These are phyloP conservation scores for Nasonia longicornis DNA, from an alignment of 1,140 invertebrate genomes.

Conservation along the genomic window DNA sequence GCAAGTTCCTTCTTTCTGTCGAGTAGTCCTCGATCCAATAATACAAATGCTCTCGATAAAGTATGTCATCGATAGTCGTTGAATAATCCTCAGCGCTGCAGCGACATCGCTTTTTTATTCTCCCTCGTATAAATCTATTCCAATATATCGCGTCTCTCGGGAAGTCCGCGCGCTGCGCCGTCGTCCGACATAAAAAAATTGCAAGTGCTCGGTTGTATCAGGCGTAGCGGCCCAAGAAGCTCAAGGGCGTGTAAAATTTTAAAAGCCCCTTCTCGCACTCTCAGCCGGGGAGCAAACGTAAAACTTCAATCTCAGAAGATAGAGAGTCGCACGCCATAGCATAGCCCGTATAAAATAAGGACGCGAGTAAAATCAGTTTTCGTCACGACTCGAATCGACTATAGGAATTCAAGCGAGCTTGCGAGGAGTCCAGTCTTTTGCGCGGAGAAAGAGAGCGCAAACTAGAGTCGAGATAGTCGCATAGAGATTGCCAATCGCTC, in stretches of 20 bases:
- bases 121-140: background rate
- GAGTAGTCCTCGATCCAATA: too few relatives aligned
- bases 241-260: conserved; percentile 32
- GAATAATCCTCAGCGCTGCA: conserved; percentile 9
- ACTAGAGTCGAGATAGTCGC: background rate
- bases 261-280: conserved; percentile 5
- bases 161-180: background rate
- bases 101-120: conserved; percentile 5
- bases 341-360: conserved; percentile 13
- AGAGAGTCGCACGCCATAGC: background rate
- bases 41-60: background rate
- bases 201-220: conserved; percentile 12
- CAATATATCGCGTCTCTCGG: conserved; percentile 1
- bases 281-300: conserved; percentile 8
- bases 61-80: background rate
- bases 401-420: conserved; percentile 9
- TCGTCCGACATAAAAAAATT: conserved; percentile 5
- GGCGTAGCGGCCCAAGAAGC: background rate
- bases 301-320: conserved; percentile 15
- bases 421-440: background rate
- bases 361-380: conserved; percentile 37
- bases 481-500: conserved; percentile 37
- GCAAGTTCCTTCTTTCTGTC: too few relatives aligned
- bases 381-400: conserved; percentile 38
- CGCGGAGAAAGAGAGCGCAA: background rate